A percentile compares a stretch with the other conserved stretches of the same genome.
Conservation (phyloP, 2,113 vertebrate genomes). For the Phyllostomus hastatus region DNA sequence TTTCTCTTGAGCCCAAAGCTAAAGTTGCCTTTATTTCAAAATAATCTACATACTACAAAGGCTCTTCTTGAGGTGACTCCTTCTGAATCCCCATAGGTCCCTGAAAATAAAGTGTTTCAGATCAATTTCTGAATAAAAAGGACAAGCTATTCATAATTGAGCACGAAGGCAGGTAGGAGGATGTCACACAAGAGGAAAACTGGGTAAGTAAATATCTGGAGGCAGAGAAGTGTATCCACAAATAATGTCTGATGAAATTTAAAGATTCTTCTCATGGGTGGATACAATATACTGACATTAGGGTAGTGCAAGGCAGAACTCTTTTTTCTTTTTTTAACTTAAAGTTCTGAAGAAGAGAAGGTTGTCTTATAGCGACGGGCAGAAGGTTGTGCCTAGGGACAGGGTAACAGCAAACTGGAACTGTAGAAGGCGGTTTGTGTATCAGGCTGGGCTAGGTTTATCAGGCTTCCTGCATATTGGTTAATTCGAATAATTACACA, state of each 20-base stretch:
- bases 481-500: neutral
- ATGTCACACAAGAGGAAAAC: neutral
- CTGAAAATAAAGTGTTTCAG: neutral
- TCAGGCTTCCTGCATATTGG: neutral
- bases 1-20: too few species aligned
- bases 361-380: accelerated
- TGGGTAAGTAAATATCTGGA: neutral
- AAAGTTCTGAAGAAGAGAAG: neutral
- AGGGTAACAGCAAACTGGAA: neutral
- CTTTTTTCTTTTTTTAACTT: neutral
- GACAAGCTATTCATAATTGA: neutral
- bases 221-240: neutral
- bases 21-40: too few species aligned
- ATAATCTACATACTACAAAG: too few species aligned
- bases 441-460: neutral
- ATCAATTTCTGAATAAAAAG: neutral
- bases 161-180: neutral
- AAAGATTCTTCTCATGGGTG: neutral
- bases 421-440: neutral
- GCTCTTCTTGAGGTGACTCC: neutral
- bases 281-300: neutral
- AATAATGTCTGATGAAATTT: neutral
- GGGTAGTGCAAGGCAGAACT: neutral
- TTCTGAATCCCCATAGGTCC: neutral
- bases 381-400: neutral